Evolutionary conservation across 1,140 invertebrate species (phyloP), one percentile per base, ranked within the genome.

Genomic region (Euglossa dilemma): DNA sequence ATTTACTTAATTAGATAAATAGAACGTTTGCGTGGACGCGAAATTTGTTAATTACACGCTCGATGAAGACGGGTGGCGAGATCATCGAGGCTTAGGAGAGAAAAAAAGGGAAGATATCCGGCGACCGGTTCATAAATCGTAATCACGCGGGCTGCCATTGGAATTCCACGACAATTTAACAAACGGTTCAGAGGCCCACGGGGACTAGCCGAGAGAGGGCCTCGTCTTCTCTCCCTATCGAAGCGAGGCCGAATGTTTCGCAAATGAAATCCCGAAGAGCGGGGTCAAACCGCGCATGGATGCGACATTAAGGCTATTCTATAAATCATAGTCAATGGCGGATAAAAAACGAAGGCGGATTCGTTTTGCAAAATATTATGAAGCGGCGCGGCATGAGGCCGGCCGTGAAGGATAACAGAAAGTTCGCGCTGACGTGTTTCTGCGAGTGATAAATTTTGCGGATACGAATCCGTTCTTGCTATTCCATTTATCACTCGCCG

Each of bases 51-150:
- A 83, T 89, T 87, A 82, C 76, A 63, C n/a, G 72, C 54, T 52
- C 85, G 85, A 90, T 91, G 86, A 90, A 90, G 86, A 67, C 47
- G 85, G 90, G 90, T 90, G 86, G 78, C 63, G 79, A 61, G 36
- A 36, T 36, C 36, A 36, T n/a, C n/a, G n/a, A 4, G 4, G 36
- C 36, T 36, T 36, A 36, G 36, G 36, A 1, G 36, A 36, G 4
- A 4, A 4, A 36, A 36, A 36, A 36, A 36, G 4, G 36, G 36
- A 36, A 36, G 36, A 36, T 36, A 2, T 36, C 36, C 4, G 36
- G 36, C 36, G 79, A 74, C 69, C 75, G 82, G 80, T 86, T 86
- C 89, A 91, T 92, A 92, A 92, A 92, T 92, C 85, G 91, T 85
- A 92, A 92, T 92, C 88, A 91, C 80, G 84, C 36, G 36, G 76